A percentile compares a stretch with the other conserved stretches of the same genome.
phyloP scores from a whole-genome alignment of 2,113 vertebrate species.

The Ceyx margarethae region DNA sequence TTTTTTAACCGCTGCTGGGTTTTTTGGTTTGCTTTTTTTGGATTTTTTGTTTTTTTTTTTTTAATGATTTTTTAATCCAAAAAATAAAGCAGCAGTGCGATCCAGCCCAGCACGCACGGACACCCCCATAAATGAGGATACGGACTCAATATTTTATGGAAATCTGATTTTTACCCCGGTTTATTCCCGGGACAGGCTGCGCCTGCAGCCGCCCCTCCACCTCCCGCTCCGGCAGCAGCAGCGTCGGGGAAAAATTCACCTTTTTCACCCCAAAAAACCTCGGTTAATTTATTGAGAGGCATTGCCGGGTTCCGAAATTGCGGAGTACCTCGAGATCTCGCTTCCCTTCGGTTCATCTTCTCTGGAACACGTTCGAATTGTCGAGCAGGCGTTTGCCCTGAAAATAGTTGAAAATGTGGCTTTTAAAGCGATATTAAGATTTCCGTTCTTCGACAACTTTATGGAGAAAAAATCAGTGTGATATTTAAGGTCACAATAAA shows the following conservation, averaged over 20 bases:
- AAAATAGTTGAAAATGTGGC: neutral
- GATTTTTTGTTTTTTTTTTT: too few relatives aligned
- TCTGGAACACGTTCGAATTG: fast-evolving
- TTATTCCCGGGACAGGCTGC: neutral
- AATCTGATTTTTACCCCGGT: neutral
- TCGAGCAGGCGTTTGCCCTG: neutral
- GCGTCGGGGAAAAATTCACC: neutral
- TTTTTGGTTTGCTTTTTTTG: too few relatives aligned
- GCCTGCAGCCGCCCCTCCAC: neutral
- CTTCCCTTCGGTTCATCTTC: neutral
- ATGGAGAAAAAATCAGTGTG: neutral
- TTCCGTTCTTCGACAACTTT: neutral
- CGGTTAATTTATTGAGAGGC: neutral
- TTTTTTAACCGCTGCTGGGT: too few relatives aligned
- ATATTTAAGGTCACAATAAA: neutral
- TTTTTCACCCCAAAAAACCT: neutral
- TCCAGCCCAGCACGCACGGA: neutral
- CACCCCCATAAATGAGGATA: fast-evolving
- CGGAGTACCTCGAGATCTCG: neutral
- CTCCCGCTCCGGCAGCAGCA: neutral
- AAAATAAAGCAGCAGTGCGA: neutral
- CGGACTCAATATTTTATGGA: fast-evolving
- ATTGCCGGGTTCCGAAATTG: neutral
- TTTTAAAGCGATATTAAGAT: neutral
- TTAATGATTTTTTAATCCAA: neutral